phyloP scores from a whole-genome alignment of 2,113 vertebrate species.

The Sapajus apella region DNA sequence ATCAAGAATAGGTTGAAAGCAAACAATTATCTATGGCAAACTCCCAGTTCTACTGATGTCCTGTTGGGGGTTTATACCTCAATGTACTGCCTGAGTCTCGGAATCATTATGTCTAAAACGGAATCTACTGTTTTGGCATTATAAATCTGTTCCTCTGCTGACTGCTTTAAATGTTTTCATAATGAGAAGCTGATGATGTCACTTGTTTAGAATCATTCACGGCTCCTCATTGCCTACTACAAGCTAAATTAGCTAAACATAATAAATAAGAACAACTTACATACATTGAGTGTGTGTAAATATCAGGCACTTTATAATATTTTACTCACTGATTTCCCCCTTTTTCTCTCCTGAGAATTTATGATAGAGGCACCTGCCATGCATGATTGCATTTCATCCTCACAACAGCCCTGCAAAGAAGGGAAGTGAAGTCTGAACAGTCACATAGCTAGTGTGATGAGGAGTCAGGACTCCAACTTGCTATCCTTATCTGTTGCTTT shows the following conservation, averaged over 20 bases:
- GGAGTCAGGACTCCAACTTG: neutral
- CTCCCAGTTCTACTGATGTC: neutral
- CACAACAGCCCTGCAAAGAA: neutral
- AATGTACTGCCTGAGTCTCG: neutral
- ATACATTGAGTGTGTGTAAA: neutral
- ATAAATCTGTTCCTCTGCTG: neutral
- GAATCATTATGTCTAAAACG: neutral
- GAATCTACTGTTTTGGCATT: neutral
- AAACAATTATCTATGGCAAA: neutral
- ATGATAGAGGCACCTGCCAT: neutral
- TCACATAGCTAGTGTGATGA: neutral
- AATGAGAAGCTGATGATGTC: neutral
- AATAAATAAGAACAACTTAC: neutral
- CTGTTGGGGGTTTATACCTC: neutral
- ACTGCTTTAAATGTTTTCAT: constrained; percentile 13
- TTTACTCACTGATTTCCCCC: neutral
- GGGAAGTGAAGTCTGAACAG: neutral
- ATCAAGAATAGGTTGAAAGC: neutral
- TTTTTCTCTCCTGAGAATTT: neutral
- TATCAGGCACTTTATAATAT: neutral
- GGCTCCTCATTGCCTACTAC: neutral
- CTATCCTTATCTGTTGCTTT: neutral
- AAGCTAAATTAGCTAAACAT: constrained; percentile 9
- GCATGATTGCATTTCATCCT: neutral
- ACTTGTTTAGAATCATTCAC: constrained; percentile 9